A percentile compares a stretch with the other conserved stretches of the same genome.
phyloP scores from a whole-genome alignment of 2,797 vertebrate species.

The Phoxinus dragarum region DNA sequence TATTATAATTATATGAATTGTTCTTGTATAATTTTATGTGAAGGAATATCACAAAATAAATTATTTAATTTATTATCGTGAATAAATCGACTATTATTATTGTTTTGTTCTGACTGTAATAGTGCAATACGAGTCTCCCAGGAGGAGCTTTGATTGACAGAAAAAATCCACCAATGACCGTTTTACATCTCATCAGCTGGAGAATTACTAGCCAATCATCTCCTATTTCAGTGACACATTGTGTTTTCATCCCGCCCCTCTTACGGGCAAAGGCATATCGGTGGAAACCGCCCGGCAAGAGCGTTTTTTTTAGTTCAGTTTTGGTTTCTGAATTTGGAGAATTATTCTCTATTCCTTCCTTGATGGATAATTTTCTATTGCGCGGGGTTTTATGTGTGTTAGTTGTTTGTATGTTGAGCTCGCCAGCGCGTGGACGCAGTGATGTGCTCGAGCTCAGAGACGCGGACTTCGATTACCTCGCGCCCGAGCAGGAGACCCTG shows the following conservation, averaged over 20 bases:
- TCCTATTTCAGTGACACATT: slow-evolving; percentile 30
- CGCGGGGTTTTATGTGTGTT: not conserved
- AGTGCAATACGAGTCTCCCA: not conserved
- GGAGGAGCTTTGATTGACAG: slow-evolving; percentile 52
- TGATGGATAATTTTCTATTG: slow-evolving; percentile 21
- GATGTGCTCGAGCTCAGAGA: slow-evolving; percentile 78
- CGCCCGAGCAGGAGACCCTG: slow-evolving; percentile 79
- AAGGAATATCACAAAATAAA: slow-evolving; percentile 24
- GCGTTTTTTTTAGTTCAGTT: not conserved
- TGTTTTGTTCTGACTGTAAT: not conserved
- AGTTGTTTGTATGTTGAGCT: slow-evolving; percentile 19
- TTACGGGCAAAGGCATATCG: not conserved
- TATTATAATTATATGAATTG: slow-evolving; percentile 3
- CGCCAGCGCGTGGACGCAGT: slow-evolving; percentile 54
- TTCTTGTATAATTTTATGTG: not conserved
- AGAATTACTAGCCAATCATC: slow-evolving; percentile 61
- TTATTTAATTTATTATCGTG: not conserved
- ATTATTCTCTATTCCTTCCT: not conserved
- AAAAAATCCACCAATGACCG: slow-evolving; percentile 50
- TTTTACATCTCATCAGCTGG: slow-evolving; percentile 58
- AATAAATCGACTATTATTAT: not conserved
- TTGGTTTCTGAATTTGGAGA: not conserved
- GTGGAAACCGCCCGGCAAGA: slow-evolving; percentile 7
- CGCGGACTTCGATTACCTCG: slow-evolving; percentile 78
- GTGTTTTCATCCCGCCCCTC: slow-evolving; percentile 54